These are phyloP conservation scores for Gopherus flavomarginatus DNA, from an alignment of 2,113 vertebrate genomes.

Conservation along the genomic window DNA sequence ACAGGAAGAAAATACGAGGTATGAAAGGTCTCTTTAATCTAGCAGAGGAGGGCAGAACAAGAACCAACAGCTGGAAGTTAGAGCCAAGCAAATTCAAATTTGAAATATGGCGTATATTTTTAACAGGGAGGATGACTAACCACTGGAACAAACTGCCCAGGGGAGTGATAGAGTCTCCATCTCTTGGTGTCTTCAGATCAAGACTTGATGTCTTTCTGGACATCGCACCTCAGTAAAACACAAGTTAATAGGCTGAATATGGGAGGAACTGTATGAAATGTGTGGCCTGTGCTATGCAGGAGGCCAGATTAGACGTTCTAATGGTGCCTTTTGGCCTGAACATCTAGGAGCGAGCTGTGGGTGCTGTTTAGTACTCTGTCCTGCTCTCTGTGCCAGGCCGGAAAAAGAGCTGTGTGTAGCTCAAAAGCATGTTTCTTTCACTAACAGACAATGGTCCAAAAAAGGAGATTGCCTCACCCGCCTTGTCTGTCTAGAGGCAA, in stretches of 20 bases:
- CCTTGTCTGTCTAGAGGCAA: not conserved
- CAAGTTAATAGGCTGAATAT: not conserved
- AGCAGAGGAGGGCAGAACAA: not conserved
- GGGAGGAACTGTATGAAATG: not conserved
- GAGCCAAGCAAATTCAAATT: not conserved
- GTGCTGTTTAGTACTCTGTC: not conserved
- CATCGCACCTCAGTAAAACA: not conserved
- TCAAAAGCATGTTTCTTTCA: not conserved
- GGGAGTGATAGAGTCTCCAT: not conserved
- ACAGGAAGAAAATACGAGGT: not conserved
- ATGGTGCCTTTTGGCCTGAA: not conserved
- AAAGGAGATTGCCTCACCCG: not conserved
- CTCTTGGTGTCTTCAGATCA: not conserved
- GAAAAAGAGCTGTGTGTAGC: not conserved
- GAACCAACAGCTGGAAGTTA: not conserved
- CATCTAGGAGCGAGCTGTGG: not conserved
- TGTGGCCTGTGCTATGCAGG: not conserved
- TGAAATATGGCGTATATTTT: not conserved
- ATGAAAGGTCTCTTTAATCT: not conserved
- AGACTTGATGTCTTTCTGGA: not conserved
- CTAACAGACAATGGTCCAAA: no score
- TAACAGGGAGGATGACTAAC: not conserved
- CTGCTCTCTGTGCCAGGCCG: not conserved
- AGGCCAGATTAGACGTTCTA: not conserved
- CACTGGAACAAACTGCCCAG: not conserved